Evolutionary conservation across 2,113 vertebrate genomes (phyloP), one percentile per base, ranked within the genome.

Genomic region (Ptilorrhoa leucosticta): DNA sequence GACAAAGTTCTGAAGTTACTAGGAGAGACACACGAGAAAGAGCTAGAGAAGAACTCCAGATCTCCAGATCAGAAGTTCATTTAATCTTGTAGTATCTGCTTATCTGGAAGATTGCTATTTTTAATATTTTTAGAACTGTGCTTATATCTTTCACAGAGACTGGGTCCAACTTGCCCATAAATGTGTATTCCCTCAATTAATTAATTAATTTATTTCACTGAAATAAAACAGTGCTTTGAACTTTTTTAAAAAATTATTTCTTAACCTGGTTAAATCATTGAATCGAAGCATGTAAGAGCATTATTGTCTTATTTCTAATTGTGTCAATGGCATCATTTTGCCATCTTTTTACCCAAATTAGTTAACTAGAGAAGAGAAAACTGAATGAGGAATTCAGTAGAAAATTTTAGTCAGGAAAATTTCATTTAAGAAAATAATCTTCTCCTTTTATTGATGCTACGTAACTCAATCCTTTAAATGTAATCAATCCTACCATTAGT

Each of bases 221-320:
- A 71, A 61, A 83, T 19, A 35, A 87, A 87, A 78, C 16, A n/a
- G 3, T 31, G 15, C 24, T 81, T 87, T 58, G 26, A n/a, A 58
- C 6, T 54, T 58, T 22, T 56, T 21, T 0, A 10, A 54, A 72
- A 35, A 53, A 22, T 1, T 8, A 6, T 22, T n/a, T 94, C 33
- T 69, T 80, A 33, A 53, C 72, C 26, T 72, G 6, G 28, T 70
- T 82, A 75, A 85, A 69, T 72, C 30, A 72, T 51, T 48, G 64
- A 24, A 28, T 64, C 8, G 31, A 86, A n/a, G 42, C 0, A 48
- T 1, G 0, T 40, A 47, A 42, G 6, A 61, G 1, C 17, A 54
- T 81, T 47, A 28, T 58, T 80, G 9, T 86, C 20, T 71, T 57
- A 42, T 42, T 82, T 90, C 22, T 63, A 33, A 13, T 66, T 50